phyloP scores from a whole-genome alignment of 2,797 vertebrate species.

The Scomberomorus guttatus region DNA sequence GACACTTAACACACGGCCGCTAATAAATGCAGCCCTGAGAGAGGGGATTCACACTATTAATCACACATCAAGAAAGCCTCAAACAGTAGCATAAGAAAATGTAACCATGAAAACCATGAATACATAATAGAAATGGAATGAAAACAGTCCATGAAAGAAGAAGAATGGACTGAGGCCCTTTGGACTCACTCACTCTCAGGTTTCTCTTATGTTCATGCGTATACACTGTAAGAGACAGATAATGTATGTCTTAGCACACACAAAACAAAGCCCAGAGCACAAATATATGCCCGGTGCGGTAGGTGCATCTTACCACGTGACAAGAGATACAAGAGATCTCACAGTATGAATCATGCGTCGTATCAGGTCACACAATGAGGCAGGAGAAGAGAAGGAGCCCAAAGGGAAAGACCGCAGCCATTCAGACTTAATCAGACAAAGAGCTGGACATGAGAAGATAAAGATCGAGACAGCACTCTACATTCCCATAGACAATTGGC shows the following conservation, averaged over 20 bases:
- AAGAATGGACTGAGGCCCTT: conserved; percentile 8
- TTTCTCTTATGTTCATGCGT: neutral
- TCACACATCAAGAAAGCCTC: conserved; percentile 25
- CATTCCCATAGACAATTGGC: conserved; percentile 52
- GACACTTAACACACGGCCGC: neutral
- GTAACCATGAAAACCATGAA: conserved; percentile 30
- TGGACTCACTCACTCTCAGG: neutral
- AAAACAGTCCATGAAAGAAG: conserved; percentile 2
- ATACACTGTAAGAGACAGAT: conserved; percentile 1
- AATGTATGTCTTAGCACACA: conserved; percentile 12
- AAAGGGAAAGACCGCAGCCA: conserved; percentile 66
- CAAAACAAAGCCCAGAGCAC: conserved; percentile 10
- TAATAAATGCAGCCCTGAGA: conserved; percentile 45
- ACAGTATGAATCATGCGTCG: conserved; percentile 62
- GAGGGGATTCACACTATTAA: conserved; percentile 48
- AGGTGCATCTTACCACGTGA: conserved; percentile 45
- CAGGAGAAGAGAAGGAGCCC: conserved; percentile 60
- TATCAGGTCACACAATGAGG: conserved; percentile 73
- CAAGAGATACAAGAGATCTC: conserved; percentile 69
- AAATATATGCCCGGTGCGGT: conserved; percentile 1
- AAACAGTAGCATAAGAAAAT: conserved; percentile 2
- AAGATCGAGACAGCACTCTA: conserved; percentile 59
- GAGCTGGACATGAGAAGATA: conserved; percentile 73
- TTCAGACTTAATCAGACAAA: conserved; percentile 73
- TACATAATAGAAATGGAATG: conserved; percentile 17